phyloP scores from a whole-genome alignment of 1,140 invertebrate species.

The Lordiphosa collinella region DNA sequence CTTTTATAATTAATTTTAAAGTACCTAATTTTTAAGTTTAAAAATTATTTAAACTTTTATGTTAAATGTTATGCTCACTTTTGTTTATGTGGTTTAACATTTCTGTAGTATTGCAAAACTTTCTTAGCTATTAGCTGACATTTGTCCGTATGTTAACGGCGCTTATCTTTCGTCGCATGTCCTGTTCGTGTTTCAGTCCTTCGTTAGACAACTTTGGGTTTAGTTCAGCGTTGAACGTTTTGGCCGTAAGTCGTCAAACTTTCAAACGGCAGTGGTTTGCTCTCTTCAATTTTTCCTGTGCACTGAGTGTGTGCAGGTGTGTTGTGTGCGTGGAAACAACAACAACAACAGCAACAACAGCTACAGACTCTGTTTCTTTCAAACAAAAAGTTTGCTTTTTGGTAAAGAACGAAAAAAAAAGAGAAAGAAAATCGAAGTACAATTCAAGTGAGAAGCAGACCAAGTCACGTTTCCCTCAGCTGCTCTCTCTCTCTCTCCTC shows the following conservation, averaged over 20 bases:
- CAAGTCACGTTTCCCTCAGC: background rate
- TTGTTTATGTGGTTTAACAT: too few relatives aligned
- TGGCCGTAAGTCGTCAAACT: conserved; percentile 47
- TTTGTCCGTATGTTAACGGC: background rate
- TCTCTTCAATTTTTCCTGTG: conserved; percentile 36
- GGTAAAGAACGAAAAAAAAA: conserved; percentile 1
- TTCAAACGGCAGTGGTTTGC: conserved; percentile 33
- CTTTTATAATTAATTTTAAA: too few relatives aligned
- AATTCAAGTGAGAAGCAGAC: conserved; percentile 3
- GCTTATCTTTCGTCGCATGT: background rate
- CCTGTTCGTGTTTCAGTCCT: conserved; percentile 6
- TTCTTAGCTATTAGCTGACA: background rate
- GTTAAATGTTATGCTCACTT: too few relatives aligned
- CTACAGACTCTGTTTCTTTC: conserved; percentile 10
- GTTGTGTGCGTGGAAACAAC: conserved; percentile 25
- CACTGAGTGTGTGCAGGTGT: conserved; percentile 32
- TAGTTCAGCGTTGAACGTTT: conserved; percentile 52
- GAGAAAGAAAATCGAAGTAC: background rate
- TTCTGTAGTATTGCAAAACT: too few relatives aligned
- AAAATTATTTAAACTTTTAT: too few relatives aligned
- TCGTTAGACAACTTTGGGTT: conserved; percentile 27
- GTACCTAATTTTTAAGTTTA: too few relatives aligned
- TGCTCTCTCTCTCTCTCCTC: background rate
- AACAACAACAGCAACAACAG: conserved; percentile 45
- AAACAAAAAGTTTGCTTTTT: conserved; percentile 3